Percentiles rank a stretch among this genome's conserved stretches.
These are phyloP conservation scores for Pelecanoides urinatrix DNA, from an alignment of 2,113 vertebrate species.

Conservation along the genomic window DNA sequence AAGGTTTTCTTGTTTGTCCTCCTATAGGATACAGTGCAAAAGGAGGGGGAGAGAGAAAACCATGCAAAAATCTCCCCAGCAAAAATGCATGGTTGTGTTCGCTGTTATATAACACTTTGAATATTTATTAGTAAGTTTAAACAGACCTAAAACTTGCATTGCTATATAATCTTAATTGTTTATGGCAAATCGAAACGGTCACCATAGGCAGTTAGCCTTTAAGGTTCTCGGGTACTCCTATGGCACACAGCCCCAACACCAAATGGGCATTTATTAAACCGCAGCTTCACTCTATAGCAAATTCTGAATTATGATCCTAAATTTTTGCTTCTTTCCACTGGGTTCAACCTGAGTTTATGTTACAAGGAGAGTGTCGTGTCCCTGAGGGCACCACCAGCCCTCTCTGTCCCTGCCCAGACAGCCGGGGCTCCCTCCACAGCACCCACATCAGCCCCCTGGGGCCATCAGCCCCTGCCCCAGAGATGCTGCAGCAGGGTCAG, in stretches of 20 bases:
- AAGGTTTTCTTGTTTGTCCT: neutral
- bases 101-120: neutral
- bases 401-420: accelerated
- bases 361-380: neutral
- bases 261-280: neutral
- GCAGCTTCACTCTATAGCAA: neutral
- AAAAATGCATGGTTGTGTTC: neutral
- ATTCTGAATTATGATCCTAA: neutral
- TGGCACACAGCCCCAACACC: neutral
- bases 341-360: neutral
- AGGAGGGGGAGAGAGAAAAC: neutral
- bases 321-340: neutral
- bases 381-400: neutral
- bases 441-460: neutral
- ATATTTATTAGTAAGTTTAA: neutral
- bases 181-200: neutral
- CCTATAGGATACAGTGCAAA: neutral
- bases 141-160: neutral
- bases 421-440: neutral
- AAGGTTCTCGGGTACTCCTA: neutral
- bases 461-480: neutral
- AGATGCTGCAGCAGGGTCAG: accelerated
- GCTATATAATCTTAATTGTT: neutral
- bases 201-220: neutral
- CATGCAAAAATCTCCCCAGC: neutral